These are phyloP conservation scores for Marasmarcha lunaedactyla DNA, from an alignment of 2,888 invertebrate genomes.

Conservation along the genomic window DNA sequence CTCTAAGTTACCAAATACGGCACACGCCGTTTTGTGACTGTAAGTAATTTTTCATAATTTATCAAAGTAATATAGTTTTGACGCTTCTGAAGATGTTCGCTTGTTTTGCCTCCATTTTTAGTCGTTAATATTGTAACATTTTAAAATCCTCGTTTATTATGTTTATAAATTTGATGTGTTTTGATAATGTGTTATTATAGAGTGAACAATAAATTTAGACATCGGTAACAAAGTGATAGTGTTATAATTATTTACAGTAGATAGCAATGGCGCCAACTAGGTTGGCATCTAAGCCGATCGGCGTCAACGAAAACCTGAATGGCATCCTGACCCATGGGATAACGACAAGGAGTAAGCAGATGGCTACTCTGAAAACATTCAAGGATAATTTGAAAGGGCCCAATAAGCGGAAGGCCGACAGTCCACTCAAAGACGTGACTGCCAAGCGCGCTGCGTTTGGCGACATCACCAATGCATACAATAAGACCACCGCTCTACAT, in stretches of 20 bases:
- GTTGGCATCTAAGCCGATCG: slow-evolving; percentile 63
- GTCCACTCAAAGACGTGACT: slow-evolving; percentile 79
- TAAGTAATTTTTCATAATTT: slow-evolving; percentile 32
- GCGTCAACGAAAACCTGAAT: slow-evolving; percentile 53
- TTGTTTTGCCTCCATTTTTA: slow-evolving; percentile 67
- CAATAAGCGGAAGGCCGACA: slow-evolving; percentile 84
- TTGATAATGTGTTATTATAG: neutral
- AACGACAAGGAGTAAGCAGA: slow-evolving; percentile 73
- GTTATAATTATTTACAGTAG: slow-evolving; percentile 34
- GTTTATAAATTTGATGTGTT: slow-evolving; percentile 6
- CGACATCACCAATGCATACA: slow-evolving; percentile 83
- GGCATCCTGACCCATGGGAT: slow-evolving; percentile 63
- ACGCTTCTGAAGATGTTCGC: slow-evolving; percentile 43
- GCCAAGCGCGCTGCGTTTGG: slow-evolving; percentile 87
- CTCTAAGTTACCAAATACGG: slow-evolving; percentile 33
- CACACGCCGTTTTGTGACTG: slow-evolving; percentile 36
- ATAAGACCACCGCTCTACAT: slow-evolving; percentile 43
- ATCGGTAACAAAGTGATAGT: neutral
- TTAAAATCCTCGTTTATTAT: slow-evolving; percentile 39
- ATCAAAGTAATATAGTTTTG: slow-evolving; percentile 25
- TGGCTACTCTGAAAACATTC: slow-evolving; percentile 56
- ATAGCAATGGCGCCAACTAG: slow-evolving; percentile 74
- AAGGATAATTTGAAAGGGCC: slow-evolving; percentile 60
- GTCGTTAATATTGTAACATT: slow-evolving; percentile 43
- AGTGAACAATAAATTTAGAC: neutral